phyloP scores from a whole-genome alignment of 2,113 vertebrate genomes.

The Anarhynchus alexandrinus region DNA sequence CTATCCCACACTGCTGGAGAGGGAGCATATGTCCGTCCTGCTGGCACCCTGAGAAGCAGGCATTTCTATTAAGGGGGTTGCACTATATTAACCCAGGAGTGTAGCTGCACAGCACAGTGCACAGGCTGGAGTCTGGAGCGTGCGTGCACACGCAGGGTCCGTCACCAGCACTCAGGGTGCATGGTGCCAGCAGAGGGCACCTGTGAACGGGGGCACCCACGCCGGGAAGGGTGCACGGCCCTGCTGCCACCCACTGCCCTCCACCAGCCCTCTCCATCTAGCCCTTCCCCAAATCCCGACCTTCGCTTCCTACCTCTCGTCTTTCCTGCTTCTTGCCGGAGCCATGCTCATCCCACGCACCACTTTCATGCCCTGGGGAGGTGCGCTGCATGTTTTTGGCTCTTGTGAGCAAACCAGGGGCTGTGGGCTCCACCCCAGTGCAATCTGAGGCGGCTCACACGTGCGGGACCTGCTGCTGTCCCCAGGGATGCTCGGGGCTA shows the following conservation, averaged over 20 bases:
- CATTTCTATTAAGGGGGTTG: neutral
- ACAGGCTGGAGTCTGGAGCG: accelerated
- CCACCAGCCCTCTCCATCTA: too few species aligned
- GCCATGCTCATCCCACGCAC: accelerated
- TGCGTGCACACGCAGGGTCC: accelerated
- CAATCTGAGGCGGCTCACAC: neutral
- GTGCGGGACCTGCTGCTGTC: neutral
- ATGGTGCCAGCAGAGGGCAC: neutral
- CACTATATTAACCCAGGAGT: too few species aligned
- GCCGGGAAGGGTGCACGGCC: accelerated
- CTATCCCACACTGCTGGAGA: accelerated
- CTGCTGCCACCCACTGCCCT: too few species aligned
- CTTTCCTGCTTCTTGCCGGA: neutral
- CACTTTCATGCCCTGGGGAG: accelerated
- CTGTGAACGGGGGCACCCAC: accelerated
- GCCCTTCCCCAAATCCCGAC: accelerated
- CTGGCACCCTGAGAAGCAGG: neutral
- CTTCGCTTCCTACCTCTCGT: neutral
- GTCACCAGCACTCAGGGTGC: too few species aligned
- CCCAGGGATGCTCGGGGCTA: neutral
- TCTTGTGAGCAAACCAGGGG: accelerated
- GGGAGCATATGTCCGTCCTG: neutral
- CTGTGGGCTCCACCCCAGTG: neutral
- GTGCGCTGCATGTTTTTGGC: accelerated
- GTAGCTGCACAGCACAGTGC: accelerated